These are phyloP conservation scores for Spermophilus dauricus DNA, from an alignment of 2,113 vertebrate species.

Conservation along the genomic window DNA sequence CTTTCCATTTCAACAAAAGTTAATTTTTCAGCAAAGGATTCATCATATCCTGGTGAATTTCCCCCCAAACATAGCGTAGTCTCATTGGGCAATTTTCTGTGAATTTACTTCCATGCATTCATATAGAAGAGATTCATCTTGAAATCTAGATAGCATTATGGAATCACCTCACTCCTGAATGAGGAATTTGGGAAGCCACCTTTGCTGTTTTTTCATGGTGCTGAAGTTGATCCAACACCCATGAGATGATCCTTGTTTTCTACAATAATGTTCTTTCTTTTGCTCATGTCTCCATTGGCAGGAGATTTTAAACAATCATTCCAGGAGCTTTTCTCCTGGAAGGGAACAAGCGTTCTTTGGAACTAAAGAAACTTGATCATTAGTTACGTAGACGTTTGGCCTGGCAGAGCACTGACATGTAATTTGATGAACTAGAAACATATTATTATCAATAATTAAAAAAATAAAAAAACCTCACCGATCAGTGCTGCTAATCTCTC, in stretches of 20 bases:
- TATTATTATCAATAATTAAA: constrained; percentile 62
- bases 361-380: constrained; percentile 67
- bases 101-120: neutral
- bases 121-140: neutral
- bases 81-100: neutral
- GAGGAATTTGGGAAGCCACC: neutral
- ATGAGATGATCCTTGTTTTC: constrained; percentile 63
- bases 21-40: constrained; percentile 27
- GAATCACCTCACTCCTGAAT: neutral
- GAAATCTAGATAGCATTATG: neutral
- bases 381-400: constrained; percentile 68
- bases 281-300: constrained; percentile 66
- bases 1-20: neutral
- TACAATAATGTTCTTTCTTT: constrained; percentile 67
- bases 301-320: constrained; percentile 65
- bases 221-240: constrained; percentile 59
- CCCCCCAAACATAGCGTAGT: neutral
- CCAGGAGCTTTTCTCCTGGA: constrained; percentile 73
- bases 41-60: constrained; percentile 19
- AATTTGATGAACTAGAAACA: constrained; percentile 74
- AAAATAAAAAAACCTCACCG: neutral
- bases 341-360: constrained; percentile 75
- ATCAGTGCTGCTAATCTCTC: constrained; percentile 26
- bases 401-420: constrained; percentile 58
- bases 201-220: neutral